A percentile compares a stretch with the other conserved stretches of the same genome.
These are phyloP conservation scores for Porites rus DNA, from an alignment of 92 coral and sea anemone species.

Conservation along the genomic window DNA sequence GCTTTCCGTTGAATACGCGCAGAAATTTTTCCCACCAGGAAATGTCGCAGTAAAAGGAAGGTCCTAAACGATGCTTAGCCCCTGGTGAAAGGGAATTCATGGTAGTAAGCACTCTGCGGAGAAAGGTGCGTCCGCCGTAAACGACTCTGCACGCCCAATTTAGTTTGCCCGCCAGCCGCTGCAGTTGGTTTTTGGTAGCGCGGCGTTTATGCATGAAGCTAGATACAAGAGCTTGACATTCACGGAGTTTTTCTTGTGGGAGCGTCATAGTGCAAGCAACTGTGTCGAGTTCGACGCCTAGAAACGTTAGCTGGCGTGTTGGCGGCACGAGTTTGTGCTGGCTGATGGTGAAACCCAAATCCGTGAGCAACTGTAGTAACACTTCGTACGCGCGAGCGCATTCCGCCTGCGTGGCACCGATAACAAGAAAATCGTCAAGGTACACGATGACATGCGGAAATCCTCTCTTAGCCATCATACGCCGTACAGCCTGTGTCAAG, in stretches of 20 bases:
- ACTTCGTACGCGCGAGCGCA: not conserved
- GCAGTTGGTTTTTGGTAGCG: slow-evolving; percentile 4
- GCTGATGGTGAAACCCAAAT: not conserved
- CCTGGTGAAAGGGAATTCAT: slow-evolving; percentile 21
- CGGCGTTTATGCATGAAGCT: not conserved
- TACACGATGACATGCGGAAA: slow-evolving; percentile 20
- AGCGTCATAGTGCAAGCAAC: slow-evolving; percentile 23
- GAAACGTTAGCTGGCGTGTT: not conserved
- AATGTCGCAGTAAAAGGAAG: not conserved
- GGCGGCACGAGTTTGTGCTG: not conserved
- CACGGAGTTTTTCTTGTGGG: slow-evolving; percentile 36
- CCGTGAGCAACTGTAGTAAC: not conserved
- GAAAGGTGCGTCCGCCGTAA: slow-evolving; percentile 20
- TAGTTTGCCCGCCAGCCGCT: slow-evolving; percentile 27
- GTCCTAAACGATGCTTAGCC: not conserved
- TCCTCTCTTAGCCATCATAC: slow-evolving; percentile 43
- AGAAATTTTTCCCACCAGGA: not conserved
- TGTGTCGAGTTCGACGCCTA: slow-evolving; percentile 12
- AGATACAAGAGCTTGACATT: not conserved
- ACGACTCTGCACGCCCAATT: slow-evolving; percentile 42
- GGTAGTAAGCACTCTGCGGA: slow-evolving; percentile 18
- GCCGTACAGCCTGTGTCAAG: slow-evolving; percentile 45
- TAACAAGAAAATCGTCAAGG: slow-evolving; percentile 42
- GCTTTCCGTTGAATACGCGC: not conserved
- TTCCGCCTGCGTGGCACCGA: slow-evolving; percentile 16